Percentiles rank a stretch among this genome's conserved stretches.
phyloP scores from a whole-genome alignment of 2,888 invertebrate genomes.

The Apamea sordens region DNA sequence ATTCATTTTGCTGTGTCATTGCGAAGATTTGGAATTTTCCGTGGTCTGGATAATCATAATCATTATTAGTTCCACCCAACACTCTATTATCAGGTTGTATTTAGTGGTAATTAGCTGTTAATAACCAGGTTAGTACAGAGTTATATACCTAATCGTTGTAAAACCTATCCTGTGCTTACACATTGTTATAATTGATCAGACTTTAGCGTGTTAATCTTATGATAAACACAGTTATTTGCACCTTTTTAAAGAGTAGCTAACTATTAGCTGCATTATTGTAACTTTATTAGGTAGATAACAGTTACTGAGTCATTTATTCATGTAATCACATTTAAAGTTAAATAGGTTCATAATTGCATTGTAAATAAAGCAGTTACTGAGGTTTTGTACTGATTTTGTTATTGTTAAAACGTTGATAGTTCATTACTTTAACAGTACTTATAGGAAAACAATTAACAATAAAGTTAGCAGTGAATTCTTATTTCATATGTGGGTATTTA shows the following conservation, averaged over 20 bases:
- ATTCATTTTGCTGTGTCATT: neutral
- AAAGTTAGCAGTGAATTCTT: neutral
- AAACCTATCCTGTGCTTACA: slow-evolving; percentile 5
- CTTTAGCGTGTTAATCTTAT: neutral
- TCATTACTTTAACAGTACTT: neutral
- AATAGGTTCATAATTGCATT: neutral
- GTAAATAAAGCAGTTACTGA: neutral
- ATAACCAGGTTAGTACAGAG: neutral
- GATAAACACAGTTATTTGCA: neutral
- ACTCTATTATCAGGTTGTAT: slow-evolving; percentile 3
- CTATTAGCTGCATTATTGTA: neutral
- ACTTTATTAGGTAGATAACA: neutral
- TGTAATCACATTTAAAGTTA: neutral
- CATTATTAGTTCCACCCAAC: neutral
- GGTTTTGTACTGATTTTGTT: neutral
- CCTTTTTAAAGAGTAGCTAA: neutral
- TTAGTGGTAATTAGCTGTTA: slow-evolving; percentile 1
- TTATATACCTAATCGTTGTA: neutral
- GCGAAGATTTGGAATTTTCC: neutral
- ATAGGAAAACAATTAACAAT: neutral
- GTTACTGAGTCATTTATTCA: neutral
- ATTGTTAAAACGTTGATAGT: neutral
- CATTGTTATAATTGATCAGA: slow-evolving; percentile 9
- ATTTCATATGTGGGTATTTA: neutral
- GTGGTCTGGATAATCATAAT: neutral